Percentiles rank a stretch among this genome's conserved stretches.
phyloP scores from a whole-genome alignment of 2,888 invertebrate species.

The Tupiocoris notatus region DNA sequence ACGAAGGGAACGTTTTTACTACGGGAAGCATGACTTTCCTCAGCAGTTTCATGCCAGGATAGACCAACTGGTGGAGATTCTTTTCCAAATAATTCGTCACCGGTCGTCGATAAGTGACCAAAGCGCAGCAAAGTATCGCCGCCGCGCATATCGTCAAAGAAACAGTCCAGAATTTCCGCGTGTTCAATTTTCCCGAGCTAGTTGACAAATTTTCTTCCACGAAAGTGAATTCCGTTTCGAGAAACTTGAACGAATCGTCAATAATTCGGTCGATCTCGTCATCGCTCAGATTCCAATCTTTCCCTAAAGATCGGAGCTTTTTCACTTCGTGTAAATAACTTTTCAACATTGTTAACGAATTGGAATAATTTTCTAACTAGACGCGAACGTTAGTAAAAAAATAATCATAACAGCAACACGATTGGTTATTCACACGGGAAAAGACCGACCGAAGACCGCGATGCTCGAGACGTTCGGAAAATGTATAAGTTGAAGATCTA shows the following conservation, averaged over 20 bases:
- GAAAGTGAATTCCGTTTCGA: slow-evolving; percentile 50
- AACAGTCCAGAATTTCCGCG: slow-evolving; percentile 21
- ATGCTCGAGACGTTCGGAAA: not conserved
- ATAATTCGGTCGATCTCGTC: slow-evolving; percentile 64
- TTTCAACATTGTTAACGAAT: slow-evolving; percentile 18
- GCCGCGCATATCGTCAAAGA: slow-evolving; percentile 32
- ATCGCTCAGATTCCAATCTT: slow-evolving; percentile 62
- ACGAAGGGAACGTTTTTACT: slow-evolving; percentile 68
- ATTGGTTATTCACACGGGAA: not conserved
- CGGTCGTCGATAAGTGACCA: slow-evolving; percentile 60
- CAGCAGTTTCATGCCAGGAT: slow-evolving; percentile 73
- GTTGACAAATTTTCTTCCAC: slow-evolving; percentile 30
- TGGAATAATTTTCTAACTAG: no score
- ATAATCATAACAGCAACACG: not conserved
- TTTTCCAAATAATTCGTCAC: slow-evolving; percentile 67
- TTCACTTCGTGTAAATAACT: slow-evolving; percentile 57
- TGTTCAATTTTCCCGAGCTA: slow-evolving; percentile 4
- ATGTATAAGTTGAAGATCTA: no score
- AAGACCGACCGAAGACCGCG: not conserved
- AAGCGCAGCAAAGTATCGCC: slow-evolving; percentile 53
- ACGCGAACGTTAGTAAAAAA: no score
- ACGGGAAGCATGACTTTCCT: slow-evolving; percentile 74
- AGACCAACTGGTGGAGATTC: slow-evolving; percentile 75
- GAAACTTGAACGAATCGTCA: slow-evolving; percentile 58
- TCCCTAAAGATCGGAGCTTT: slow-evolving; percentile 61